These are phyloP conservation scores for Apamea crenata DNA, from an alignment of 2,888 invertebrate genomes.

Conservation along the genomic window DNA sequence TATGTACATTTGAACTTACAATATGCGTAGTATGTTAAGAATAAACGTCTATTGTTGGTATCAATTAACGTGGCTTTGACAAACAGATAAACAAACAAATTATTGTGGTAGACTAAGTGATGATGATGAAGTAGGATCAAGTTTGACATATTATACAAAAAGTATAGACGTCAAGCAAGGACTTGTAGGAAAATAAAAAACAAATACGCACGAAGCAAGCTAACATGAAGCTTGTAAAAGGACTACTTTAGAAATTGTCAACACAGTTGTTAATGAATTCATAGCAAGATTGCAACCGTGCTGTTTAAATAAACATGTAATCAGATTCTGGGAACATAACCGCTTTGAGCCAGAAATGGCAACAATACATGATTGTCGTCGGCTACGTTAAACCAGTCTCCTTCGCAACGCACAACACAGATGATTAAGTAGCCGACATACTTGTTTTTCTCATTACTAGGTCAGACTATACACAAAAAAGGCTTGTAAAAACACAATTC, in stretches of 20 bases:
- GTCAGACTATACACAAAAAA: conserved; percentile 47
- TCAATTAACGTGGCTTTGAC: conserved; percentile 2
- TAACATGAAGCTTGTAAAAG: background rate
- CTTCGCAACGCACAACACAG: conserved; percentile 23
- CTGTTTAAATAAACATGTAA: conserved; percentile 32
- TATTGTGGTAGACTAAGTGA: background rate
- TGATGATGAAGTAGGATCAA: background rate
- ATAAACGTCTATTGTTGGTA: conserved; percentile 11
- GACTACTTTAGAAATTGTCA: background rate
- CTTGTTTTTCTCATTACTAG: conserved; percentile 49
- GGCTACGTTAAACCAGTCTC: conserved; percentile 31
- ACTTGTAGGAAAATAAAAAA: background rate
- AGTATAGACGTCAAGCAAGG: background rate
- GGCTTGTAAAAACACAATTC: conserved; percentile 35
- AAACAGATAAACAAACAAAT: background rate
- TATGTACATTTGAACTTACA: conserved; percentile 12
- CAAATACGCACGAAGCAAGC: background rate
- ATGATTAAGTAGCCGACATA: conserved; percentile 51
- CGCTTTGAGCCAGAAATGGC: conserved; percentile 46
- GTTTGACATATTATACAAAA: background rate
- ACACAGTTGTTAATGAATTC: conserved; percentile 9
- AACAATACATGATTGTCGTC: conserved; percentile 34
- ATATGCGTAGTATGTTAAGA: conserved; percentile 11
- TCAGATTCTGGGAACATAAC: conserved; percentile 49
- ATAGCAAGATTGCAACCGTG: conserved; percentile 27